These are phyloP conservation scores for Pluvialis apricaria DNA, from an alignment of 2,113 vertebrate genomes.

Conservation along the genomic window DNA sequence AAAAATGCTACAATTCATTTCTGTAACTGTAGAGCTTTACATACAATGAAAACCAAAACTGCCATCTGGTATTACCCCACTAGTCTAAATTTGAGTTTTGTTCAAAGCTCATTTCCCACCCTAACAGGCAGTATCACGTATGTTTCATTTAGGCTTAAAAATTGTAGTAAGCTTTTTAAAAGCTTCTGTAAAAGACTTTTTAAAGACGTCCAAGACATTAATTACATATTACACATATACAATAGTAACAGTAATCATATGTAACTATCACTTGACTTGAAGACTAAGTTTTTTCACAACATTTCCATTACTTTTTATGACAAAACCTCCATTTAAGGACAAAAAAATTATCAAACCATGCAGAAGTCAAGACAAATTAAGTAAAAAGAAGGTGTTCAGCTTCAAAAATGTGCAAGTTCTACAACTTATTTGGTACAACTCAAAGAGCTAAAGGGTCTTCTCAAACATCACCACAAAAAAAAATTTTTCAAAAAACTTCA, in stretches of 20 bases:
- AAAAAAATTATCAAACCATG: neutral
- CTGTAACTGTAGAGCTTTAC: slow-evolving; percentile 12
- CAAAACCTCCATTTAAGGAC: neutral
- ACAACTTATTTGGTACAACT: neutral
- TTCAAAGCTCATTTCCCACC: neutral
- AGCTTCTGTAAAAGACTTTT: neutral
- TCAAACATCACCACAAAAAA: neutral
- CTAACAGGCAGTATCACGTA: neutral
- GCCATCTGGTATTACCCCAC: neutral
- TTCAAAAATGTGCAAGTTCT: neutral
- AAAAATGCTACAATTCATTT: neutral
- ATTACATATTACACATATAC: neutral
- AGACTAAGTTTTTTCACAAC: neutral
- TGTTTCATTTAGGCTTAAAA: neutral
- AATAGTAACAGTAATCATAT: neutral
- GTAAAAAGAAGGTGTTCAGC: neutral
- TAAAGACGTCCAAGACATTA: neutral
- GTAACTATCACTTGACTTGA: neutral
- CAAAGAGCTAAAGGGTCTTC: neutral
- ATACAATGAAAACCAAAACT: neutral
- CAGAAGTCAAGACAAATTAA: neutral
- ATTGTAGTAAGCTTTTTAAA: neutral
- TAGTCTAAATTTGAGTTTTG: neutral
- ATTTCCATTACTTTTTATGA: neutral
- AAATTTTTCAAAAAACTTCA: neutral